Evolutionary conservation across 2,113 vertebrate species (phyloP).

Genomic region (Melanostigma gelatinosum): DNA sequence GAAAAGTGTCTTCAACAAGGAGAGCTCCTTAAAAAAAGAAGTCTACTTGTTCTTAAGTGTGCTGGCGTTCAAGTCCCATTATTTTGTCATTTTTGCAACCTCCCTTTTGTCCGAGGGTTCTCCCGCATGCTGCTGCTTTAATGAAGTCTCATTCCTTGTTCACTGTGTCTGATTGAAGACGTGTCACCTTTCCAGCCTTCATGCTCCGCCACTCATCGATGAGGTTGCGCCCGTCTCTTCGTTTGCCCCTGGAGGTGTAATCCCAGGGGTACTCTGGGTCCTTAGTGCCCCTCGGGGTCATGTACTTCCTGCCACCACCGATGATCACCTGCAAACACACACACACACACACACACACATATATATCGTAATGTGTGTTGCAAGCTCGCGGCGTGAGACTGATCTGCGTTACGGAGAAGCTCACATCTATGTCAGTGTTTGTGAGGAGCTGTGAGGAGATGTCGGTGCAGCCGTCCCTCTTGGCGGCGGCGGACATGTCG

Average conservation of each 20-base stretch:
- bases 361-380: not conserved
- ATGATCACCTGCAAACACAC: slow-evolving; percentile 80
- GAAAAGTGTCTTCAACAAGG: too few species aligned
- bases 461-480: slow-evolving; percentile 79
- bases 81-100: too few species aligned
- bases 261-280: slow-evolving; percentile 82
- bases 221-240: slow-evolving; percentile 77
- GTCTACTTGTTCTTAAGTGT: too few species aligned
- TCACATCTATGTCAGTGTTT: slow-evolving; percentile 84
- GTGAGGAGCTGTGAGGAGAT: slow-evolving; percentile 82
- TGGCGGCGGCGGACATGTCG: slow-evolving; percentile 77
- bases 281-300: slow-evolving; percentile 79
- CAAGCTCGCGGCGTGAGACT: not conserved
- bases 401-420: not conserved
- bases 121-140: not conserved
- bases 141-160: not conserved
- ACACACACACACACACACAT: slow-evolving; percentile 13
- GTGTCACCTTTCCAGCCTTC: slow-evolving; percentile 79
- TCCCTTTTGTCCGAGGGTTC: too few species aligned
- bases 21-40: too few species aligned
- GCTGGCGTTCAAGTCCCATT: too few species aligned
- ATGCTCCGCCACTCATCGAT: slow-evolving; percentile 78
- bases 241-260: slow-evolving; percentile 62
- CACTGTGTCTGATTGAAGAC: not conserved
- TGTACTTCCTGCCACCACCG: slow-evolving; percentile 84